Base-by-base conservation (phyloP, 2,113 vertebrate genomes). In the Syrrhaptes paradoxus region DNA sequence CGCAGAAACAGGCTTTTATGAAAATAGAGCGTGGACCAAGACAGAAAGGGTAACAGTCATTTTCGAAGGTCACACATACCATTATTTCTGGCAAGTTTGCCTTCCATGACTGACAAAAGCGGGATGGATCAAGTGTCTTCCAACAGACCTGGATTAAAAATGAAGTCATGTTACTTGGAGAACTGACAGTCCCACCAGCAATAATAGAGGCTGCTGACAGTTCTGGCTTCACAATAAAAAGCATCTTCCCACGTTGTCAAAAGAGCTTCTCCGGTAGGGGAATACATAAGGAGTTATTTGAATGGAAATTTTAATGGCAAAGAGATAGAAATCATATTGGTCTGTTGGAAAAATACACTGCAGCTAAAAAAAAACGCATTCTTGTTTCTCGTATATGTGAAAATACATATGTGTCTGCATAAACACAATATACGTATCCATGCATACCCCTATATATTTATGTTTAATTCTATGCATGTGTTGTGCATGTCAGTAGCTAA, bases 141-240 rank as follows among this genome's bases (percentile, higher is more conserved):
- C 61, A 41, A 36, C 34, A 89, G 66, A 85, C 67, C 77, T 79
- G 87, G 66, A 85, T 92, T 91, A 95, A 79, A 91, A 95, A 90
- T 71, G 68, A 97, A 95, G 80, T 89, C 82, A 43, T 78, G 57
- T 81, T 92, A 72, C 68, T 77, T 92, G 74, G 89, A 92, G 94
- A 91, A 79, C 82, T 91, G 94, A 61, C 91, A 92, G 94, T 78
- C 94, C 74, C 81, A 87, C 84, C 81, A 95, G 80, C 66, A 93
- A 91, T 96, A 89, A 91, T 73, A 89, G 77, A 81, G 78, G 73
- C 87, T 95, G 89, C 73, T 87, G 85, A 83, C 87, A 87, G 91
- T 70, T 93, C 89, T 79, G 71, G 67, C 78, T 94, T 87, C 62
- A 43, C 11, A 48, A 82, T 57, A 73, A 93, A 89, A 87, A 91